Evolutionary conservation across 2,888 invertebrate genomes (phyloP).

Genomic region (Cryptophagus acutangulus): DNA sequence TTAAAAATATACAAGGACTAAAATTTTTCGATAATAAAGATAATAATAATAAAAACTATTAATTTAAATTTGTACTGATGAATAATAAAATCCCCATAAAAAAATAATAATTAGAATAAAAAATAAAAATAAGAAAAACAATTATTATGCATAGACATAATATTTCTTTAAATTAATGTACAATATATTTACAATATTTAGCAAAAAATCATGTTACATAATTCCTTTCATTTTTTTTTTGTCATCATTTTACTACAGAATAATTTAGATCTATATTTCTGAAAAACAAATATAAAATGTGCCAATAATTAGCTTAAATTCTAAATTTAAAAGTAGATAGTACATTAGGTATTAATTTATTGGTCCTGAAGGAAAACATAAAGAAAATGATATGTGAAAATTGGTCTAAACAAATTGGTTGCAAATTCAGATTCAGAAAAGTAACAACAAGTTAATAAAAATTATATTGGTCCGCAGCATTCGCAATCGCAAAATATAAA

Average conservation of each 20-base stretch:
- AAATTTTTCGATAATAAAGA: conserved; percentile 29
- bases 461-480: conserved; percentile 21
- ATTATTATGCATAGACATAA: conserved; percentile 39
- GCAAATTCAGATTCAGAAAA: conserved; percentile 13
- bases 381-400: conserved; percentile 19
- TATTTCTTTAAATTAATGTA: conserved; percentile 47
- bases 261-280: conserved; percentile 40
- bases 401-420: conserved; percentile 16
- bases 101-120: conserved; percentile 34
- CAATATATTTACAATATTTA: conserved; percentile 48
- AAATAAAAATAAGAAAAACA: conserved; percentile 29
- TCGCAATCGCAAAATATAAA: conserved; percentile 12
- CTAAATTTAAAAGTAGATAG: conserved; percentile 21
- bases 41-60: conserved; percentile 41
- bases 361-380: too few species aligned
- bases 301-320: conserved; percentile 42
- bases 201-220: conserved; percentile 42
- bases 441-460: conserved; percentile 17
- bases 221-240: too few species aligned
- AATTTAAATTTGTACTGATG: conserved; percentile 40
- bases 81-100: conserved; percentile 34
- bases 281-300: conserved; percentile 41
- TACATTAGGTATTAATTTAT: conserved; percentile 11
- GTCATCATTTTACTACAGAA: conserved; percentile 35
- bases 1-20: conserved; percentile 39